Base-by-base conservation (phyloP, 2,888 invertebrate genomes). In the Calameuta pallipes region DNA sequence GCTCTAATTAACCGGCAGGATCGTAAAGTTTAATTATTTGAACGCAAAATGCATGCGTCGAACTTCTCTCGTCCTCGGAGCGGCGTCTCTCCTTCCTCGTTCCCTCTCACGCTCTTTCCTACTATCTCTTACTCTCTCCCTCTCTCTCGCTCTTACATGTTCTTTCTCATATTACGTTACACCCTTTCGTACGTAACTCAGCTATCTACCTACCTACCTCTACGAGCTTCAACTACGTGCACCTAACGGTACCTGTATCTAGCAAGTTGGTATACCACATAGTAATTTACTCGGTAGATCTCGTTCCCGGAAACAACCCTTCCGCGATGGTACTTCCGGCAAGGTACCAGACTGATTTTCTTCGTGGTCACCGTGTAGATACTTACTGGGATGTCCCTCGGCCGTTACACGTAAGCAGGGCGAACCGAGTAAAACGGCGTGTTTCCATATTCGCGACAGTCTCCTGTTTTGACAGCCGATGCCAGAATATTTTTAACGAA, bases 11-110 rank as follows among this genome's bases (percentile, higher is more conserved):
- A 81, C 82, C 81, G 80, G 80, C 79, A 82, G 80, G 82, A 82
- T 81, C 81, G 82, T 83, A 82, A 83, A 82, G 81, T 83, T 83
- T 81, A 83, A 82, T 81, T 83, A 81, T 83, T 82, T 81, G 82
- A 80, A 77, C 79, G 82, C 80, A 80, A 81, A 83, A 82, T 82
- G 82, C 81, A 81, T 75, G 81, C 83, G 79, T 80, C 78, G 82
- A 80, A 80, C 80, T 81, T 81, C 80, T 80, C 80, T 80, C 77
- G 80, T 79, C 78, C 81, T 80, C 75, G 79, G 76, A 80, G 80
- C 80, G 76, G 76, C 80, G 75, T 79, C 78, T 82, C 80, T 82
- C 80, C 80, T 71, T 71, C 70, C 15, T 33, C 30, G 31, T 78
- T 37, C 75, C 70, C 76, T 68, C 68, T 31, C 76, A 31, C 33